phyloP scores from a whole-genome alignment of 2,888 invertebrate genomes.

The Agrotis exclamationis region DNA sequence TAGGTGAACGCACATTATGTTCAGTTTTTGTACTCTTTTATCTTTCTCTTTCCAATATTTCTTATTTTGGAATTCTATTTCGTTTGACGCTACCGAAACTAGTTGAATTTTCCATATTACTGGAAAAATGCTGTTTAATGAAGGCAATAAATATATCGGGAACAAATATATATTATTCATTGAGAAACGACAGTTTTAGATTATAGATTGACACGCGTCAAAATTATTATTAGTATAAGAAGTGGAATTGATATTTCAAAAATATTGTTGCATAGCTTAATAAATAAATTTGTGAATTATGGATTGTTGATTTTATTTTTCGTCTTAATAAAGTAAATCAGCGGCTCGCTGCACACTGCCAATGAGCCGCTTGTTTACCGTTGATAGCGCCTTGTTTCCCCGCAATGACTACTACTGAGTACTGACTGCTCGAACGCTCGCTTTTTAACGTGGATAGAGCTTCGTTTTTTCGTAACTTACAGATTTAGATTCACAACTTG shows the following conservation, averaged over 20 bases:
- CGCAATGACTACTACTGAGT: not conserved
- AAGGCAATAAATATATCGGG: constrained; percentile 20
- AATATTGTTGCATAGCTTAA: constrained; percentile 61
- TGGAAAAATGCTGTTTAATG: constrained; percentile 5
- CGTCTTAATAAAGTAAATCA: too few relatives aligned
- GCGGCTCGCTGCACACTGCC: too few relatives aligned
- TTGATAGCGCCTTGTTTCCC: too few relatives aligned
- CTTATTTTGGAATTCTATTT: not conserved
- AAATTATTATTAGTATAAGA: constrained; percentile 53
- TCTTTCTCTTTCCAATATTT: constrained; percentile 6
- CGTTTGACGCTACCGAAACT: constrained; percentile 11
- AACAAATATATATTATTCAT: constrained; percentile 47
- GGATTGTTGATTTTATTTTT: constrained; percentile 32
- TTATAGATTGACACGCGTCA: constrained; percentile 32
- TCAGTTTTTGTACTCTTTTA: constrained; percentile 17
- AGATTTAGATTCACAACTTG: too few relatives aligned
- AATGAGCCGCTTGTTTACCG: not conserved
- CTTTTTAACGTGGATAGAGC: too few relatives aligned
- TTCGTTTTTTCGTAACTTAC: too few relatives aligned
- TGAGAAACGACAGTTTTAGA: constrained; percentile 22
- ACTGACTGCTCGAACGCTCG: too few relatives aligned
- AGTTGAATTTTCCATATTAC: not conserved
- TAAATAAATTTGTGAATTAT: constrained; percentile 60
- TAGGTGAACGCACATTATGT: constrained; percentile 43
- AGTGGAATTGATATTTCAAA: constrained; percentile 66